Evolutionary conservation across 37 sponge, comb jelly and placozoan genomes (phyloP), one percentile per base, ranked within the genome.

Genomic region (Spongilla lacustris): DNA sequence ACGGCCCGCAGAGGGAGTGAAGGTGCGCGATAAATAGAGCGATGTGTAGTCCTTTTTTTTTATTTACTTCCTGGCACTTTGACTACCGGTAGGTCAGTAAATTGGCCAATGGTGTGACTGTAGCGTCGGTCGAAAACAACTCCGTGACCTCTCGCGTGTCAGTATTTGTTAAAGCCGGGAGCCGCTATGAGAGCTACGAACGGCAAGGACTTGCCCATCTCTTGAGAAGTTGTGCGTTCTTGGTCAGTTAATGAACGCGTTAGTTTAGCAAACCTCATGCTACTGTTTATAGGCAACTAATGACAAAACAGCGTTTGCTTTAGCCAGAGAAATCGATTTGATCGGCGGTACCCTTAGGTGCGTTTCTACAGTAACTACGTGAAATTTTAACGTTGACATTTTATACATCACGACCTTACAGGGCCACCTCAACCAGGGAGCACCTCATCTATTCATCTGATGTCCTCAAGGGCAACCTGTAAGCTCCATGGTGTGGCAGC

Each of bases 181-280:
- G 94, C 72, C 89, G 96, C 31, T 93, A 81, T 41, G 94, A 96
- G 85, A 69, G 75, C 74, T 85, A 88, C 74, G 34, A 74, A 27
- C 93, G 91, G 32, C 81, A 66, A 25, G 96, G 96, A 0, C 73
- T 93, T n/a, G 81, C 96, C 24, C 96, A 96, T 28, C 84, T 96
- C 38, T 87, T 93, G 32, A 88, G 85, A 76, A 78, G 87, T 36
- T 88, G 83, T 83, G 96, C 96, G 41, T 96, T 87, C 68, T 77
- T 90, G 69, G 95, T 94, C 2, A 36, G 89, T 24, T 33, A 3
- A 12, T 19, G n/a, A 14, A 66, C 8, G 36, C 23, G 50, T 13
- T 74, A 68, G 27, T 70, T 36, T 35, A 68, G 38, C 30, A n/a
- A 46, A 28, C 50, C 67, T n/a, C 32, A n/a, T 69, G 69, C 30